phyloP scores from a whole-genome alignment of 2,888 invertebrate genomes.

The Zeuzera pyrina region DNA sequence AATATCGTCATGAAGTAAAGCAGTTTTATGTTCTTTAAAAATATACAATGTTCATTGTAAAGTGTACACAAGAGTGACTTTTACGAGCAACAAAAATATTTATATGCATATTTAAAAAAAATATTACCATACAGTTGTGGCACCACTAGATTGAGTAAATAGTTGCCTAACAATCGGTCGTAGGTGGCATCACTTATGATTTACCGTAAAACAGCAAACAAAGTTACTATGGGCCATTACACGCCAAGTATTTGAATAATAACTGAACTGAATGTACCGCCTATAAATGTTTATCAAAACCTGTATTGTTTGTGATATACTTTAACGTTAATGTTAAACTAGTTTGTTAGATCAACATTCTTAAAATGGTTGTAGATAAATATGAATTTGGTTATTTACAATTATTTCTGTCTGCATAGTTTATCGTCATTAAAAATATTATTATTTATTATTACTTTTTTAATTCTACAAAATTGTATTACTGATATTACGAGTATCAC shows the following conservation, averaged over 20 bases:
- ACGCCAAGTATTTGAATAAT: constrained; percentile 61
- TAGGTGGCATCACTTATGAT: constrained; percentile 38
- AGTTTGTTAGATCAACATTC: constrained; percentile 34
- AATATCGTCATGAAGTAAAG: no score
- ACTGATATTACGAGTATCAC: no score
- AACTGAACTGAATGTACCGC: constrained; percentile 47
- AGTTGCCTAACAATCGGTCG: constrained; percentile 42
- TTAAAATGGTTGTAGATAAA: neutral
- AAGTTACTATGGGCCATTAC: constrained; percentile 57
- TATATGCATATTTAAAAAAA: constrained; percentile 49
- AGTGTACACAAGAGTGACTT: no score
- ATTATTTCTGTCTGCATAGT: no score
- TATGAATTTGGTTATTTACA: no score
- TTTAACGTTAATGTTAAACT: constrained; percentile 49
- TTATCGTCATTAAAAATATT: no score
- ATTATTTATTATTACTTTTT: no score
- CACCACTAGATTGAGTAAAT: constrained; percentile 56
- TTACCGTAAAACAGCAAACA: constrained; percentile 53
- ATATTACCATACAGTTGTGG: constrained; percentile 35
- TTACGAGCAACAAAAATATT: constrained; percentile 43
- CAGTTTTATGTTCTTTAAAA: no score
- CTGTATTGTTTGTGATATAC: constrained; percentile 60
- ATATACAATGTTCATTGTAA: no score
- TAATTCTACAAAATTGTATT: no score
- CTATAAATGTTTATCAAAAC: constrained; percentile 56